phyloP scores from a whole-genome alignment of 2,113 vertebrate species.

The Percopsis transmontana region DNA sequence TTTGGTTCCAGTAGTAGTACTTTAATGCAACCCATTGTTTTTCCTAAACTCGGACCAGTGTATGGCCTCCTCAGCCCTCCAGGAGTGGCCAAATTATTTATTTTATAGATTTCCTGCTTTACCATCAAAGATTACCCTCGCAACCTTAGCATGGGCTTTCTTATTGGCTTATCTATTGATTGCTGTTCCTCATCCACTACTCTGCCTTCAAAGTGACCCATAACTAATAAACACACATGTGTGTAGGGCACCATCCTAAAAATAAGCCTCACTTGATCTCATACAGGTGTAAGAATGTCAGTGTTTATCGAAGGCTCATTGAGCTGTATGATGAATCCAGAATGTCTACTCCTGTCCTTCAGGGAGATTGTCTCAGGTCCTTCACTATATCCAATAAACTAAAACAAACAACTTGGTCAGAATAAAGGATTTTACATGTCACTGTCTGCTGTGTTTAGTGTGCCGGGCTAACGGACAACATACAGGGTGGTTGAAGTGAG shows the following conservation, averaged over 20 bases:
- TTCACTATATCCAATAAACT: not conserved
- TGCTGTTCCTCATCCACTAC: constrained; percentile 50
- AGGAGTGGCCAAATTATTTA: constrained; percentile 66
- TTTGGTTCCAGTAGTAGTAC: not conserved
- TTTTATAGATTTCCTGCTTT: constrained; percentile 79
- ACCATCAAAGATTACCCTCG: constrained; percentile 73
- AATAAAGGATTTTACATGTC: constrained; percentile 32
- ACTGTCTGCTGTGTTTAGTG: constrained; percentile 25
- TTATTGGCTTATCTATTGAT: constrained; percentile 74
- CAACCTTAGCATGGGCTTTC: constrained; percentile 72
- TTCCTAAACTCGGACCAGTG: constrained; percentile 48
- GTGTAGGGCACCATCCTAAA: constrained; percentile 25
- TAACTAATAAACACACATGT: constrained; percentile 69
- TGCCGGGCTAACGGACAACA: not conserved
- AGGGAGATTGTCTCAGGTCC: not conserved
- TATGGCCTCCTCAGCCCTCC: constrained; percentile 39
- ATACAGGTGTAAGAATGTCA: not conserved
- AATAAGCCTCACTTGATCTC: constrained; percentile 9
- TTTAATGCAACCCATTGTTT: constrained; percentile 16
- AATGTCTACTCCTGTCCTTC: not conserved
- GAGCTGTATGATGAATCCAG: not conserved
- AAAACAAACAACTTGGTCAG: constrained; percentile 15
- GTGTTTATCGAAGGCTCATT: constrained; percentile 8
- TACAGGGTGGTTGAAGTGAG: not conserved
- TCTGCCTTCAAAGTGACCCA: constrained; percentile 73